A percentile compares a stretch with the other conserved stretches of the same genome.
phyloP scores from a whole-genome alignment of 2,113 vertebrate genomes.

The Eurystomus gularis region DNA sequence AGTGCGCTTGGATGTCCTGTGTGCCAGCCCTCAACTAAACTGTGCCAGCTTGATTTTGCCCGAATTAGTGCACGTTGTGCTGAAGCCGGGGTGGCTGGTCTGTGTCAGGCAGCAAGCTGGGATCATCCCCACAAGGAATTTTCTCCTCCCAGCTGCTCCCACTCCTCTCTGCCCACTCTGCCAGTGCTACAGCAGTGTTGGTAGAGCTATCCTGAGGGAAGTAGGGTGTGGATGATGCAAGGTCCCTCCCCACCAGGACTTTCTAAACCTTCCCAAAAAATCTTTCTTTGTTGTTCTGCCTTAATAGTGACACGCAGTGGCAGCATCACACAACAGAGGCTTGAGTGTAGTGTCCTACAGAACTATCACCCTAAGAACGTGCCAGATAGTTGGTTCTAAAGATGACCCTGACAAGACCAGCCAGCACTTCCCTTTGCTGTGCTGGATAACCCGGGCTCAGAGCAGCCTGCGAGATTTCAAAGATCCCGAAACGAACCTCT shows the following conservation, averaged over 20 bases:
- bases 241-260: not conserved
- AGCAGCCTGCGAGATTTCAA: not conserved
- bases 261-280: not conserved
- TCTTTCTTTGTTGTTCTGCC: not conserved
- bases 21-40: too few species aligned
- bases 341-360: not conserved
- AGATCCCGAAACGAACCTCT: not conserved
- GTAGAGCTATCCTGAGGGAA: fast-evolving
- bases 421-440: not conserved
- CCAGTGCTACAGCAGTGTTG: fast-evolving
- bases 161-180: not conserved
- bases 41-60: too few species aligned
- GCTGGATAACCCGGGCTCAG: not conserved
- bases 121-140: not conserved
- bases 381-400: not conserved
- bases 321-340: not conserved
- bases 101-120: not conserved
- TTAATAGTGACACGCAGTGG: slow-evolving; percentile 49
- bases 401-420: not conserved
- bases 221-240: not conserved
- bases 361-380: not conserved
- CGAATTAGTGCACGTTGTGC: too few species aligned
- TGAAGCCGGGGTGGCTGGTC: not conserved
- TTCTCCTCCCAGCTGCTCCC: not conserved
- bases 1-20: too few species aligned